Base-by-base conservation (phyloP, 2,797 vertebrate genomes). In the Xyrichtys novacula region DNA sequence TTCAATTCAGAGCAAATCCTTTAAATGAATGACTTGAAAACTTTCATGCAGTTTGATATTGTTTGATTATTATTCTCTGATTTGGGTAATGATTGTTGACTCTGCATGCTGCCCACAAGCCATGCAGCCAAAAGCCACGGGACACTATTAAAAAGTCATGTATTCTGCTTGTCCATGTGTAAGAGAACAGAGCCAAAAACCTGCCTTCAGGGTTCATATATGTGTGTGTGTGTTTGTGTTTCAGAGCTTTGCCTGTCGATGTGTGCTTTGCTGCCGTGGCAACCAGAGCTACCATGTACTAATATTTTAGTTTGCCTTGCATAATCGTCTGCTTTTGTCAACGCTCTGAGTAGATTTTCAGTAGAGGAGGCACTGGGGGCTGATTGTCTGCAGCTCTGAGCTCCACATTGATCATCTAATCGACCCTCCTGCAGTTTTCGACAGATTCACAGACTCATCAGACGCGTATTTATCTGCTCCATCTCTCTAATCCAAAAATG, bases 221-320 rank as follows among this genome's bases (percentile, higher is more conserved):
- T 65, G 71, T 77, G 82, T 43, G 58, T 56, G 38, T 23, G 0
- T 74, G 61, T 78, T 54, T 50, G 26, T 59, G 34, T 60, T 26
- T 57, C 5, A 36, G 38, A 58, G 60, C 58, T 39, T 56, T 19
- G 31, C 46, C 46, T 47, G 46, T 65, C 31, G 39, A 39, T 73
- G 46, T 80, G 76, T 1, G 56, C 66, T 76, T 78, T 61, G 86
- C 86, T 89, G 85, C 77, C 81, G 39, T 85, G 84, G 85, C 75
- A 88, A 89, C 87, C 14, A 66, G 65, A 67, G 38, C 63, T 71
- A 66, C 63, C 59, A 73, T 65, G 56, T 64, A 76, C 65, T 80
- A 70, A 86, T 85, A 77, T 81, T 81, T 80, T 74, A 73, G 80
- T 32, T 80, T 42, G 57, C 50, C 56, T 88, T 86, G 80, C 61